Conservation (phyloP, 2,888 invertebrate species). For the Drosophila acutilabella region DNA sequence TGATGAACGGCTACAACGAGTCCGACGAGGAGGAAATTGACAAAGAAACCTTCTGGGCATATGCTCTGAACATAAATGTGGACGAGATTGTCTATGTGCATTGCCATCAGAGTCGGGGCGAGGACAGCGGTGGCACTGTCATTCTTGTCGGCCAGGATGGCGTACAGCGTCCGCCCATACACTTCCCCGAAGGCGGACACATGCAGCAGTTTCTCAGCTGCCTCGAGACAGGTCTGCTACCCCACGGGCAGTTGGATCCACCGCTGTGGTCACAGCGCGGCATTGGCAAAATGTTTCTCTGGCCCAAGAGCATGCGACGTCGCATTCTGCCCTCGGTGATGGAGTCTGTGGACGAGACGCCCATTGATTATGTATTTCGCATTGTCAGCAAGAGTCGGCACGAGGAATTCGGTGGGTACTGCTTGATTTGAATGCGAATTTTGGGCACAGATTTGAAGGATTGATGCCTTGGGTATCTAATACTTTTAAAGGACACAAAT, state of each 20-base stretch:
- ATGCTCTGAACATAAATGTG: conserved; percentile 94
- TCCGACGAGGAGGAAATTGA: conserved; percentile 89
- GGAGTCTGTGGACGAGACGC: conserved; percentile 87
- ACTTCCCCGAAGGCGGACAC: conserved; percentile 95
- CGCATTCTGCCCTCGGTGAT: conserved; percentile 89
- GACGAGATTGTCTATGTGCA: conserved; percentile 98
- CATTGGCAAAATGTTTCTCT: conserved; percentile 88
- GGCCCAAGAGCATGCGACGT: conserved; percentile 87
- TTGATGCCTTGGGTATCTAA: no score
- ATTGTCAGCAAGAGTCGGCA: conserved; percentile 92
- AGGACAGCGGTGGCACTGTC: conserved; percentile 93
- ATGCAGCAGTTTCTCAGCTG: conserved; percentile 95
- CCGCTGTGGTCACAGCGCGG: conserved; percentile 97
- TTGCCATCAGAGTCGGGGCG: conserved; percentile 93
- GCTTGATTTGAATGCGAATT: no score
- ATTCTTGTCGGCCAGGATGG: conserved; percentile 97
- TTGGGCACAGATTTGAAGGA: no score
- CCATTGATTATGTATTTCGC: conserved; percentile 94
- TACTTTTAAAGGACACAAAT: no score
- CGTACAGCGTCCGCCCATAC: conserved; percentile 96
- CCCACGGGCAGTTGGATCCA: conserved; percentile 96
- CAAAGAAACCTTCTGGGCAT: conserved; percentile 94
- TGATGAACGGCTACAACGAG: conserved; percentile 95
- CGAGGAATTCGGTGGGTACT: conserved; percentile 88
- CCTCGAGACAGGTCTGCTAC: conserved; percentile 93